These are phyloP conservation scores for Papilio xuthus DNA, from an alignment of 1,140 invertebrate genomes.

Conservation along the genomic window DNA sequence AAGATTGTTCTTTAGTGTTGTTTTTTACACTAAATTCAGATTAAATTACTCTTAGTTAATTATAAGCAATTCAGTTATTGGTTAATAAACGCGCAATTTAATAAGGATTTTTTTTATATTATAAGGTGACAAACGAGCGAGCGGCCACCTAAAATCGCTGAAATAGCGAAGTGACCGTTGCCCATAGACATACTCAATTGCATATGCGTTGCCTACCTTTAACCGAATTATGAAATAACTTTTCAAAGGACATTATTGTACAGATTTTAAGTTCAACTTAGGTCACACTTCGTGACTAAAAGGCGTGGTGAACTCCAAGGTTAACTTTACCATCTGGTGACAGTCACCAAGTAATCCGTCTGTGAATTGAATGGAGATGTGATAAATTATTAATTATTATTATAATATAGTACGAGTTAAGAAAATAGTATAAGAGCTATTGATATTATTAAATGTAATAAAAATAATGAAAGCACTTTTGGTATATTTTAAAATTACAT, in stretches of 20 bases:
- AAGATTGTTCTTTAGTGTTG: no score
- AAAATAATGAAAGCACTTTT: neutral
- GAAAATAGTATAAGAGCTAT: neutral
- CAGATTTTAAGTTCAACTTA: constrained; percentile 44
- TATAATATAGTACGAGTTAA: neutral
- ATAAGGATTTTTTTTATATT: neutral
- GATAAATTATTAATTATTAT: neutral
- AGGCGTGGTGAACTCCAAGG: constrained; percentile 44
- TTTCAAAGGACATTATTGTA: neutral
- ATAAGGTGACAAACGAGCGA: no score
- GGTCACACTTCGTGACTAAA: constrained; percentile 43
- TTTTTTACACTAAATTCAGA: no score
- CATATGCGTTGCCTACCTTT: no score
- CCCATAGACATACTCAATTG: no score
- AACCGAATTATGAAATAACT: no score
- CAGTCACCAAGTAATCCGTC: neutral
- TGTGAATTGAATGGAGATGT: neutral
- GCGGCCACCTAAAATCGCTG: no score
- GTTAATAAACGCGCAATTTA: neutral
- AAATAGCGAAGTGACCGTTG: no score
- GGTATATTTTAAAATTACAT: neutral
- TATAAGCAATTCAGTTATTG: no score
- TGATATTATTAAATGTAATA: neutral
- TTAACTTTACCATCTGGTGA: constrained; percentile 6
- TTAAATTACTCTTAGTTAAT: no score